Evolutionary conservation across 1,140 invertebrate genomes (phyloP).

Genomic region (Drosophila simulans): DNA sequence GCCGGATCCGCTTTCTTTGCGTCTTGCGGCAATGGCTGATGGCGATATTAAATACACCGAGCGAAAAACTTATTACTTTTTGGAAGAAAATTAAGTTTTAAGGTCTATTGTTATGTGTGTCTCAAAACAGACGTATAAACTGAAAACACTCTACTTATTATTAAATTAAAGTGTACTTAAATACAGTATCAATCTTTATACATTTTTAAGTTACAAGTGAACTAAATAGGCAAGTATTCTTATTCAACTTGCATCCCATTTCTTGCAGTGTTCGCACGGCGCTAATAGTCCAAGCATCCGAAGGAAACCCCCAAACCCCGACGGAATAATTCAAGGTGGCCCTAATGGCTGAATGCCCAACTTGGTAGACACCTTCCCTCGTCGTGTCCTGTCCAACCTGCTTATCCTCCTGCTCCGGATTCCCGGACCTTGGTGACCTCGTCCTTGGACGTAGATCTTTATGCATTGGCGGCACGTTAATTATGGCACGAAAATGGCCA

Average conservation of each 20-base stretch:
- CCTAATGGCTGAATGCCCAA: constrained; percentile 26
- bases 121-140: too few relatives aligned
- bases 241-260: background rate
- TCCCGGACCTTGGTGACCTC: constrained; percentile 5
- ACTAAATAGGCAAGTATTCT: too few relatives aligned
- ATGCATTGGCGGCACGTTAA: constrained; percentile 56
- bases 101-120: too few relatives aligned
- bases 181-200: too few relatives aligned
- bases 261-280: constrained; percentile 2
- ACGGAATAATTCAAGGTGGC: constrained; percentile 39
- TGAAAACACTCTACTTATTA: too few relatives aligned
- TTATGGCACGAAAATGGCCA: constrained; percentile 65
- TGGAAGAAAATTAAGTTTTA: too few relatives aligned
- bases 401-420: background rate
- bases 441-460: constrained; percentile 33
- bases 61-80: background rate
- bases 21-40: constrained; percentile 15
- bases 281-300: constrained; percentile 4
- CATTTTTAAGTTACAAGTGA: too few relatives aligned
- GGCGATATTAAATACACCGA: constrained; percentile 22
- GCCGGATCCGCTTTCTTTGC: constrained; percentile 7
- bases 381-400: background rate
- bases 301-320: constrained; percentile 6
- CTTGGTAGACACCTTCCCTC: constrained; percentile 15
- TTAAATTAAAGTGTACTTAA: too few relatives aligned